phyloP scores from a whole-genome alignment of 2,888 invertebrate species.

The Minunthozetes semirufus region DNA sequence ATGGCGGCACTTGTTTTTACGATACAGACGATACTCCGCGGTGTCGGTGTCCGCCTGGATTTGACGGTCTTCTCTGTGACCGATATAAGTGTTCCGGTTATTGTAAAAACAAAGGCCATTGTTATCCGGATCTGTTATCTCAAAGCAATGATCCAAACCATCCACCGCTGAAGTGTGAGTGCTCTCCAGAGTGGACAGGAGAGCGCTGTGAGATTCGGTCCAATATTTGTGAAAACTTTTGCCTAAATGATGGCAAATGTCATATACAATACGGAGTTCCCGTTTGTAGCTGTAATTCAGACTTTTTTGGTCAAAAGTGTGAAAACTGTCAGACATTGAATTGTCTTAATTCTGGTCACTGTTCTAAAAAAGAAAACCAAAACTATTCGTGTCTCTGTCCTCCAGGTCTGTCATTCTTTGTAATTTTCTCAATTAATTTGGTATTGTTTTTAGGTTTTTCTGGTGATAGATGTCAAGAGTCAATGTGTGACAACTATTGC shows the following conservation, averaged over 20 bases:
- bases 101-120: constrained; percentile 57
- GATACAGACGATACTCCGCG: constrained; percentile 53
- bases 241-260: constrained; percentile 56
- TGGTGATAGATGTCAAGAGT: constrained; percentile 53
- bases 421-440: background rate
- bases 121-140: constrained; percentile 46
- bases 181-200: constrained; percentile 26
- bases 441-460: constrained; percentile 52
- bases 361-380: constrained; percentile 10
- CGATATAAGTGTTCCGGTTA: constrained; percentile 47
- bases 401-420: background rate
- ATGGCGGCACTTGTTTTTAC: constrained; percentile 58
- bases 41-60: constrained; percentile 56
- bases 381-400: constrained; percentile 20
- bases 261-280: constrained; percentile 48
- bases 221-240: constrained; percentile 58
- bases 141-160: constrained; percentile 33
- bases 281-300: constrained; percentile 39
- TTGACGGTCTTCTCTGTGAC: constrained; percentile 59
- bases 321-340: constrained; percentile 12
- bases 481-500: constrained; percentile 50
- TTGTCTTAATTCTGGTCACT: constrained; percentile 40
- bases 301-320: constrained; percentile 28
- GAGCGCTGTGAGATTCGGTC: constrained; percentile 49
- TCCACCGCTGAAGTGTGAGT: constrained; percentile 46